A percentile compares a stretch with the other conserved stretches of the same genome.
These are phyloP conservation scores for Cheilosia grossa DNA, from an alignment of 2,888 invertebrate genomes.

Conservation along the genomic window DNA sequence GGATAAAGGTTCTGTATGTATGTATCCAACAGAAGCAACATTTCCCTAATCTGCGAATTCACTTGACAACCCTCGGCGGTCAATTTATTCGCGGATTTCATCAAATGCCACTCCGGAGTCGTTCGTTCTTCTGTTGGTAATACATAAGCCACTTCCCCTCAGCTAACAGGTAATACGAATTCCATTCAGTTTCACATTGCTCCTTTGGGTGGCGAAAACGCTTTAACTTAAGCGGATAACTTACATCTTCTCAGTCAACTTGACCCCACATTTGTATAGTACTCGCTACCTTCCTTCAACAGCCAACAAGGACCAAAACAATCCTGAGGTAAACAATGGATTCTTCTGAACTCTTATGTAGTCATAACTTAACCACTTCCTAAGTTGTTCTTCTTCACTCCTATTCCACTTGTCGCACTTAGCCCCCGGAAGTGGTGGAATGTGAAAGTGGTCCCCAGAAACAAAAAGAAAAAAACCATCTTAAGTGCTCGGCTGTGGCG, in stretches of 20 bases:
- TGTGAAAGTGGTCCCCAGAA: conserved; percentile 25
- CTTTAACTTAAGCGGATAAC: conserved; percentile 64
- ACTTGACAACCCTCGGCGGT: too few relatives aligned
- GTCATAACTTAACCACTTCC: conserved; percentile 73
- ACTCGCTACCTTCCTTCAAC: background rate
- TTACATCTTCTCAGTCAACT: conserved; percentile 57
- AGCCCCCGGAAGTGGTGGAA: conserved; percentile 31
- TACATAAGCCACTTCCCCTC: conserved; percentile 17
- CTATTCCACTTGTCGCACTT: conserved; percentile 58
- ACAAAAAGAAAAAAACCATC: background rate
- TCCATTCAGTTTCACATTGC: conserved; percentile 58
- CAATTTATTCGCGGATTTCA: too few relatives aligned
- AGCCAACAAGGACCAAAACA: conserved; percentile 19
- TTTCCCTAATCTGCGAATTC: too few relatives aligned
- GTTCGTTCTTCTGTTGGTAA: background rate
- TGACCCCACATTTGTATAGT: conserved; percentile 46
- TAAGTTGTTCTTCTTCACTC: conserved; percentile 64
- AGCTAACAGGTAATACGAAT: conserved; percentile 38
- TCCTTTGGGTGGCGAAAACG: conserved; percentile 47
- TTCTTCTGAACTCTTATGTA: conserved; percentile 72
- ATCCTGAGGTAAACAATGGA: conserved; percentile 69
- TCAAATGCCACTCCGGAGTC: too few relatives aligned
- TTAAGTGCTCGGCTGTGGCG: background rate
- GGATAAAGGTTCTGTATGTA: too few relatives aligned
- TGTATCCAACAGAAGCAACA: too few relatives aligned